Base-by-base conservation (phyloP, 35 echinoderm and acorn worm genomes). In the Apostichopus japonicus region DNA sequence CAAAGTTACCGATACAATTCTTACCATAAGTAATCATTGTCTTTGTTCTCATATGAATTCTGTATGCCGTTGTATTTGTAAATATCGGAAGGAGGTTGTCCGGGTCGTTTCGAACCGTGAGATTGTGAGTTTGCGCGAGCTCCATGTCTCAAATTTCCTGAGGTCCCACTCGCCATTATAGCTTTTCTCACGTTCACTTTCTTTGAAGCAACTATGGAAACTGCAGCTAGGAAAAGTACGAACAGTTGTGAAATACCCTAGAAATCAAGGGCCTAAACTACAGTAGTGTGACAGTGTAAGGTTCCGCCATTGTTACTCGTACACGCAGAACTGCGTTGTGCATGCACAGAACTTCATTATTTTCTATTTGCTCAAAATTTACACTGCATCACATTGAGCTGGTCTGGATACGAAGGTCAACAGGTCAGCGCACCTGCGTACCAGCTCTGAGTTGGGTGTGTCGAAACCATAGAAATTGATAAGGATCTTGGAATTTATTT, bases 21-120 rank as follows among this genome's bases (percentile, higher is more conserved):
- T 92, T 93, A 98, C 97, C 97, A 98, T 56, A 98, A 83, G 92
- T 96, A 98, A 92, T 98, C 97, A 86, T 96, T 98, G 91, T 98
- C 94, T 94, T 98, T 98, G 93, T 98, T 93, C 81, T 98, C 97
- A 86, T 98, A 98, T 71, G 97, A 96, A 91, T 96, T 98, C 25
- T 94, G 93, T 19, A 98, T 95, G 44, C 97, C 97, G 91, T 98
- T 98, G 93, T 98, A 98, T 51, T 96, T 96, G 84, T 96, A 94
- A 67, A 95, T 92, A 59, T 88, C 86, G 25, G 86, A 56, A 53
- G 93, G 84, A 76, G 95, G 90, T 91, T 80, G 87, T 44, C 90
- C 86, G 77, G 95, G 65, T 90, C 95, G 93, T 56, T 96, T 96
- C 89, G 93, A 78, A 83, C 95, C 89, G 67, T 90, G 88, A n/a